Conservation (phyloP, 1,140 invertebrate species). For the Lucilia cuprina region DNA sequence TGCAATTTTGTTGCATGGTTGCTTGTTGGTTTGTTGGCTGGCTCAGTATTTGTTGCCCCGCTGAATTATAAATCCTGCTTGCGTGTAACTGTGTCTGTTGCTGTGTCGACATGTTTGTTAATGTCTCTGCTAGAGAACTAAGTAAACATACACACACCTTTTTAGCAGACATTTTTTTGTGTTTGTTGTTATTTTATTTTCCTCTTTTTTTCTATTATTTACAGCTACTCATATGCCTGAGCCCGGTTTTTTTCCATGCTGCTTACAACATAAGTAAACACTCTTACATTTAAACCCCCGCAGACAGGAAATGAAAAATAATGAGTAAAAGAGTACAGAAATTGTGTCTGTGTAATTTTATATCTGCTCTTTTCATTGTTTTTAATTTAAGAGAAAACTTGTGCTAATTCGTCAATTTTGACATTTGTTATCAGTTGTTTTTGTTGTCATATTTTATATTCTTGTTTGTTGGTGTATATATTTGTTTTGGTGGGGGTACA, state of each 20-base stretch:
- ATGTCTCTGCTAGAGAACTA: slow-evolving; percentile 16
- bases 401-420: slow-evolving; percentile 11
- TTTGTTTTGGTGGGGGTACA: neutral
- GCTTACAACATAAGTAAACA: neutral
- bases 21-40: neutral
- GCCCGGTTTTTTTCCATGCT: slow-evolving; percentile 26
- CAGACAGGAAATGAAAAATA: neutral
- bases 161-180: slow-evolving; percentile 21
- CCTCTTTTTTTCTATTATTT: neutral
- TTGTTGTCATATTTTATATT: neutral
- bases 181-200: neutral
- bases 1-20: neutral
- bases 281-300: neutral
- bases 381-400: neutral
- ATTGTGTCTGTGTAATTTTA: neutral
- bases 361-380: neutral
- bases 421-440: slow-evolving; percentile 12
- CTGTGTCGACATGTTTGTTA: neutral
- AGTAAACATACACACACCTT: slow-evolving; percentile 42
- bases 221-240: slow-evolving; percentile 1
- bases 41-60: neutral
- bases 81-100: neutral
- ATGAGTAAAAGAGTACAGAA: neutral
- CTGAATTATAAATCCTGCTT: neutral
- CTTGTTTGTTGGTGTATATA: neutral